phyloP scores from a whole-genome alignment of 2,888 invertebrate genomes.

The Dicranocentrus wangi region DNA sequence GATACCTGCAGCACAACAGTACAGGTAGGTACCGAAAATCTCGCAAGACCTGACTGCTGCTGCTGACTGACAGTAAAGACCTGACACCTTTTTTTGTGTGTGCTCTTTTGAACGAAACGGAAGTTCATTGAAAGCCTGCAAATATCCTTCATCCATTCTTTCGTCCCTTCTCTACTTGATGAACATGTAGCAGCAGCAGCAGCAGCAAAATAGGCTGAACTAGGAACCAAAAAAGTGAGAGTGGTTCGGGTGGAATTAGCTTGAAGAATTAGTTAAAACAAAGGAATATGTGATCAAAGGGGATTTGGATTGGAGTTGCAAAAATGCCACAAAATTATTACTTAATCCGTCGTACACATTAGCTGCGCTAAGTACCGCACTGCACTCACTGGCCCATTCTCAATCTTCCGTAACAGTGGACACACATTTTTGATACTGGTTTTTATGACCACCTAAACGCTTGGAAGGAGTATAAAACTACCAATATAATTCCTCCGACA shows the following conservation, averaged over 20 bases:
- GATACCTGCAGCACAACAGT: neutral
- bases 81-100: slow-evolving; percentile 16
- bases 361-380: too few relatives aligned
- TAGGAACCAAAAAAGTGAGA: slow-evolving; percentile 6
- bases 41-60: neutral
- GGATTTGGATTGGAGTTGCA: too few relatives aligned
- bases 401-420: too few relatives aligned
- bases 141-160: neutral
- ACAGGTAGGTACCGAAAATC: slow-evolving; percentile 22
- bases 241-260: neutral
- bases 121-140: slow-evolving; percentile 11
- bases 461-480: too few relatives aligned
- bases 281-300: too few relatives aligned
- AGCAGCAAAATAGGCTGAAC: neutral
- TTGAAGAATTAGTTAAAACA: too few relatives aligned
- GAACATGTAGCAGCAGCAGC: neutral
- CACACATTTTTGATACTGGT: too few relatives aligned
- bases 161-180: neutral
- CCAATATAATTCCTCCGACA: too few relatives aligned
- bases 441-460: too few relatives aligned
- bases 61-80: neutral
- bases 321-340: too few relatives aligned
- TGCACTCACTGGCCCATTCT: too few relatives aligned
- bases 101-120: slow-evolving; percentile 20
- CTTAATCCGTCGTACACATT: too few relatives aligned